A percentile compares a stretch with the other conserved stretches of the same genome.
Evolutionary conservation across 2,113 vertebrate genomes (phyloP).

Genomic region (human): GRCh38 chr14:20219501-20220000

Average conservation of each 20-base stretch:
- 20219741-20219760: background rate
- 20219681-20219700: background rate
- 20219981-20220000: background rate
- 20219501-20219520: background rate
- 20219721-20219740: background rate
- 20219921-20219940: background rate
- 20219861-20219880: background rate
- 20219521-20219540: background rate
- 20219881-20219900: background rate
- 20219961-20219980: background rate
- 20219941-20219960: background rate
- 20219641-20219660: background rate
- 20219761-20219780: background rate
- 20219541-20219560: background rate
- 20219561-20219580: background rate
- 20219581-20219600: background rate
- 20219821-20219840: background rate
- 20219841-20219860: background rate
- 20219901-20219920: background rate
- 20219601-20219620: background rate
- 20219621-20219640: background rate
- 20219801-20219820: background rate
- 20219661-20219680: background rate
- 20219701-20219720: background rate
- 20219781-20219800: background rate